These are phyloP conservation scores for Tyrannus savana DNA, from an alignment of 2,113 vertebrate genomes.

Conservation along the genomic window DNA sequence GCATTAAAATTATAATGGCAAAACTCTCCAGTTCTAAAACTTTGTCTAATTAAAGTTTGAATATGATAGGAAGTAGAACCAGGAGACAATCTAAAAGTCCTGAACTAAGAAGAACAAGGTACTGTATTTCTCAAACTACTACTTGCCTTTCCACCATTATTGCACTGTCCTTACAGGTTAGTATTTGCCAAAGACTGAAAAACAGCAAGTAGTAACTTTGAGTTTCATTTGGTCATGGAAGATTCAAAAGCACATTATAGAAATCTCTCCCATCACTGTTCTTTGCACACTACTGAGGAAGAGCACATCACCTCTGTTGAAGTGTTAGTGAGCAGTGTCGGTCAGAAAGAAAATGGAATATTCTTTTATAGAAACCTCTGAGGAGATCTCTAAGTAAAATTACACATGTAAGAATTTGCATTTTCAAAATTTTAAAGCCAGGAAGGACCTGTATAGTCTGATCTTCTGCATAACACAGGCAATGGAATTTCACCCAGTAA, in stretches of 20 bases:
- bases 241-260: neutral
- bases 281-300: neutral
- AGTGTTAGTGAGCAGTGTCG: neutral
- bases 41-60: neutral
- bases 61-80: neutral
- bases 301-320: neutral
- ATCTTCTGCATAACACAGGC: neutral
- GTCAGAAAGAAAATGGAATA: neutral
- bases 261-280: neutral
- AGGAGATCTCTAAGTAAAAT: neutral
- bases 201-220: neutral
- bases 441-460: neutral
- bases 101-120: neutral
- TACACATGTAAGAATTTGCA: conserved; percentile 28
- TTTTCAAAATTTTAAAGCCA: neutral
- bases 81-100: neutral
- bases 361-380: neutral
- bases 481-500: conserved; percentile 51
- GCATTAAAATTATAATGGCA: neutral
- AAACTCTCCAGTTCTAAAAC: neutral
- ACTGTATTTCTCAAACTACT: neutral
- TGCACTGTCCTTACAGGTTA: neutral
- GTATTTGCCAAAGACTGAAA: neutral
- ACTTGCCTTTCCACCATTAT: neutral
- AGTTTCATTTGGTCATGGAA: neutral